Evolutionary conservation across 2,113 vertebrate species (phyloP).

Genomic region (Abramis brama): DNA sequence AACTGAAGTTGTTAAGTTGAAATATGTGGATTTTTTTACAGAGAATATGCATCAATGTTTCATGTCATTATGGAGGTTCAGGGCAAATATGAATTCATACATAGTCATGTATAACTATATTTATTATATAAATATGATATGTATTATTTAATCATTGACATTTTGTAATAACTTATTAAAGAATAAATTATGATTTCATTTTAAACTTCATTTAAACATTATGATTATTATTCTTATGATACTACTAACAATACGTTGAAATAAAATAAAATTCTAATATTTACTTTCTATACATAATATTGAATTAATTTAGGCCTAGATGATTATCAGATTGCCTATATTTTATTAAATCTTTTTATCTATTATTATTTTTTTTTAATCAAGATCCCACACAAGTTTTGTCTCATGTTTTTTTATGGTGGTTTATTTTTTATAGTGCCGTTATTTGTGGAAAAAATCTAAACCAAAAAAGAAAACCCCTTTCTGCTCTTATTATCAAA

Average conservation of each 20-base stretch:
- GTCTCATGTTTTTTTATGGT: neutral
- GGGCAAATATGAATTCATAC: too few species aligned
- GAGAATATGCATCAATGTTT: neutral
- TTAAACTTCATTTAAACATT: too few species aligned
- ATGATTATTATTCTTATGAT: too few species aligned
- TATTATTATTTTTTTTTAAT: neutral
- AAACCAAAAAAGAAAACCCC: neutral
- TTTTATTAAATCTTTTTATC: neutral
- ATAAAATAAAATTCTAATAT: too few species aligned
- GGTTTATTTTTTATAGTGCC: too few species aligned
- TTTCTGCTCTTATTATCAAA: neutral
- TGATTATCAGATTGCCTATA: neutral
- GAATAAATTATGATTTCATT: too few species aligned
- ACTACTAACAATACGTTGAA: too few species aligned
- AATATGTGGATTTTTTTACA: too few species aligned
- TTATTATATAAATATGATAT: neutral
- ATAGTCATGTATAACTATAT: neutral
- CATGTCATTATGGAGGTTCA: neutral
- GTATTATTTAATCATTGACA: neutral
- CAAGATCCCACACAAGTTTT: neutral
- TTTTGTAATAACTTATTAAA: neutral
- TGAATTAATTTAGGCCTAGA: too few species aligned
- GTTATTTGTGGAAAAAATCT: neutral
- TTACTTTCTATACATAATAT: too few species aligned
- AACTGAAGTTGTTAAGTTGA: too few species aligned